Conservation (phyloP, 2,797 vertebrate species). For the Enteromius anoplus region DNA sequence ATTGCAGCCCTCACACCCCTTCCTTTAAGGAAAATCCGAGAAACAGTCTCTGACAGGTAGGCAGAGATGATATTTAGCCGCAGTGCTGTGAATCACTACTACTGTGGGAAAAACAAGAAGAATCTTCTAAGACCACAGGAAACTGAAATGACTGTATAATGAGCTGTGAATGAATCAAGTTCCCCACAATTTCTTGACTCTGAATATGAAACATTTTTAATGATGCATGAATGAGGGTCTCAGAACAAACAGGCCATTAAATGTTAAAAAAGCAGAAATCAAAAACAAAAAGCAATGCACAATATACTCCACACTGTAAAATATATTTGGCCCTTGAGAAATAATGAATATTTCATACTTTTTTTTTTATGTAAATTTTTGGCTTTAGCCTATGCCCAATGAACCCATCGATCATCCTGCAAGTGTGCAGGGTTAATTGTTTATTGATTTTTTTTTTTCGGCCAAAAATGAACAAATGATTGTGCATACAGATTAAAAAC, state of each 20-base stretch:
- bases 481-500: neutral
- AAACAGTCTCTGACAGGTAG: constrained; percentile 27
- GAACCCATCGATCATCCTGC: neutral
- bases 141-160: constrained; percentile 21
- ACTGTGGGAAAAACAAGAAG: constrained; percentile 9
- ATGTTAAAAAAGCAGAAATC: neutral
- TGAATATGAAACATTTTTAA: neutral
- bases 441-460: neutral
- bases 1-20: neutral
- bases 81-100: constrained; percentile 10
- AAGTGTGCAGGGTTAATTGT: neutral
- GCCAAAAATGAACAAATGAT: neutral
- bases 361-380: neutral
- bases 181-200: neutral
- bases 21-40: constrained; percentile 15
- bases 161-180: neutral
- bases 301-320: neutral
- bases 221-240: neutral
- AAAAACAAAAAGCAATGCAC: neutral
- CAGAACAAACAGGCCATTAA: constrained; percentile 6
- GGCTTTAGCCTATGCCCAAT: neutral
- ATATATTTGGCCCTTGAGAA: neutral
- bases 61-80: neutral
- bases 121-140: constrained; percentile 23
- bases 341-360: neutral